Evolutionary conservation across 1,140 invertebrate genomes (phyloP), one percentile per base, ranked within the genome.

Genomic region (Leptinotarsa texana): DNA sequence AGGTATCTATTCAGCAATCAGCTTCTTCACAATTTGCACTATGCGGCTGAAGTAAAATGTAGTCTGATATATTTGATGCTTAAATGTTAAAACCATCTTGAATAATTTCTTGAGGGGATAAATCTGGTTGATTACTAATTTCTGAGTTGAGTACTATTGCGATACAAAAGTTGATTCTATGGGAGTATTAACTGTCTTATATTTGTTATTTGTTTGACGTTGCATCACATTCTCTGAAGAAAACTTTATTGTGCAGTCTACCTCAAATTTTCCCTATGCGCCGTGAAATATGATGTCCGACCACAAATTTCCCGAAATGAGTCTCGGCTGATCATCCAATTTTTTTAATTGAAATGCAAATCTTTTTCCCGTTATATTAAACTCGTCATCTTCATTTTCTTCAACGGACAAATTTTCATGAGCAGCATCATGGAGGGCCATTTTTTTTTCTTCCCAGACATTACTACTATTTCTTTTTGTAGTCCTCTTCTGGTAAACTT

Each of bases 281-380:
- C 63, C 63, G 63, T 65, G 1, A 24, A 66, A 66, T 66, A 66
- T 24, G 13, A 66, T n/a, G 13, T 66, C 63, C 22, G 21, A 66
- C 21, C 63, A 66, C 22, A 66, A 66, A 76, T 79, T 22, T 49
- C 75, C 78, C 74, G n/a, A 70, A 80, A 82, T 81, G 76, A 83
- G 82, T 69, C 42, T 69, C 75, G 87, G 86, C 84, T 84, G 78
- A 86, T 84, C 81, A 83, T 79, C 81, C 82, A 82, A 84, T 79
- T 80, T 83, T 80, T 84, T 81, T 79, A 81, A 82, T 82, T 82
- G 80, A 83, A 87, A 85, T 87, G 86, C 85, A 86, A 83, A 83
- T 85, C 86, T 84, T 81, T 83, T 69, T 17, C 8, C 68, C 13
- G 6, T 69, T 69, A 49, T 33, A 69, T 17, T 2, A 8, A 47